Evolutionary conservation across 1,140 invertebrate genomes (phyloP), one percentile per base, ranked within the genome.

Genomic region (Bombus consobrinus): DNA sequence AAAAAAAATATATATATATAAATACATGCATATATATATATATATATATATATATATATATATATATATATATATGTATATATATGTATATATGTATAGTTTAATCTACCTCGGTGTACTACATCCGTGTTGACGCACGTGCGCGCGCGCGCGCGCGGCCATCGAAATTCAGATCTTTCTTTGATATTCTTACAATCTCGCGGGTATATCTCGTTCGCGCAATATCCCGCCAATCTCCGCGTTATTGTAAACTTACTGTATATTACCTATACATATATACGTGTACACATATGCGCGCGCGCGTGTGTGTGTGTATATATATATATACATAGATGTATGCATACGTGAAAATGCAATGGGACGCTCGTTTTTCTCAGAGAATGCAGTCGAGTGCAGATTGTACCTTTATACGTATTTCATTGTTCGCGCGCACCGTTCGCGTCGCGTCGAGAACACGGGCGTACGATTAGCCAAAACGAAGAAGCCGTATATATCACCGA

Each of bases 161-260:
- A 77, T 78, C 66, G 53, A 72, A 53, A 32, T 84, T 71, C 37
- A 15, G 1, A 77, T 77, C 53, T 77, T 72, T 80, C 78, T 66
- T 85, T 73, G 6, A 66, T 76, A 57, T 43, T n/a, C 64, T 71
- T 53, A 78, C 73, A 47, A 71, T 78, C 47, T 57, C 64, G 62
- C 32, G 8, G 4, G 37, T 62, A 43, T 32, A 12, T 34, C 22
- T 69, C 73, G 69, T 86, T 74, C 87, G 85, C 77, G 88, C 88
- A 85, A 82, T 72, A 57, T 86, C 68, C 75, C 81, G 76, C 85
- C 85, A 72, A 76, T 82, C 87, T 87, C 87, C 83, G 81, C 78
- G 82, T 89, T 88, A 89, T 75, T 93, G 92, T 94, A 93, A 93
- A 93, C 91, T 94, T 91, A 92, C 78, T 94, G 93, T 94, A 94